Evolutionary conservation across 1,140 invertebrate genomes (phyloP).

Genomic region (Phymastichus coffea): DNA sequence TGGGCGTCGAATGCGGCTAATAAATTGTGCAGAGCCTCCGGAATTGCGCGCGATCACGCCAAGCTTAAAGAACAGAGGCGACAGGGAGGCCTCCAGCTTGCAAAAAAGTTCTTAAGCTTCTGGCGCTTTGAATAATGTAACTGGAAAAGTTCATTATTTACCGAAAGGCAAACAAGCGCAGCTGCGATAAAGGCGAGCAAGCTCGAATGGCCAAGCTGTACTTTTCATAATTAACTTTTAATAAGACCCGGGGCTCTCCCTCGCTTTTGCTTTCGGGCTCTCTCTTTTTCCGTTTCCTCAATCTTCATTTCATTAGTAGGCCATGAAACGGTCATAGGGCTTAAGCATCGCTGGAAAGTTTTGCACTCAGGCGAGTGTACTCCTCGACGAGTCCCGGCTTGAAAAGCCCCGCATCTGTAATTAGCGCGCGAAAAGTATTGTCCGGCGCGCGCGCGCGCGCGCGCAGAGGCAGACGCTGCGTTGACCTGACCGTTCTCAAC

Average conservation of each 20-base stretch:
- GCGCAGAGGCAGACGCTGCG: too few species aligned
- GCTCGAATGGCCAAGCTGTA: not conserved
- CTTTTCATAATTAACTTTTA: constrained; percentile 1
- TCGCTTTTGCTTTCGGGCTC: not conserved
- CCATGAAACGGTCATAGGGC: not conserved
- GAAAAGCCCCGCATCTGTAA: too few species aligned
- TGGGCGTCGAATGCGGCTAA: not conserved
- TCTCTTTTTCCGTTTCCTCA: not conserved
- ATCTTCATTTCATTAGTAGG: not conserved
- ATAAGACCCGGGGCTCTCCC: not conserved
- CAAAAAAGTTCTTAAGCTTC: constrained; percentile 1
- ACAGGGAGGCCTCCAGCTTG: too few species aligned
- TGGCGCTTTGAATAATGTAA: not conserved
- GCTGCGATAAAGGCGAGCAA: not conserved
- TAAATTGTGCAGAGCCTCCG: not conserved
- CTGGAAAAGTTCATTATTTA: constrained; percentile 1
- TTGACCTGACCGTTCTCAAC: too few species aligned
- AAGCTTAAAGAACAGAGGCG: not conserved
- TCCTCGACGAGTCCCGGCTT: too few species aligned
- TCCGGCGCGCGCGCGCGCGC: too few species aligned
- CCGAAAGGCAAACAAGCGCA: not conserved
- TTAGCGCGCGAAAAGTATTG: too few species aligned
- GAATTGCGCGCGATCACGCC: not conserved
- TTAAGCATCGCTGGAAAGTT: too few species aligned
- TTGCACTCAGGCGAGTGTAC: too few species aligned